Evolutionary conservation across 2,113 vertebrate species (phyloP).

Genomic region (Rhinolophus sinicus): DNA sequence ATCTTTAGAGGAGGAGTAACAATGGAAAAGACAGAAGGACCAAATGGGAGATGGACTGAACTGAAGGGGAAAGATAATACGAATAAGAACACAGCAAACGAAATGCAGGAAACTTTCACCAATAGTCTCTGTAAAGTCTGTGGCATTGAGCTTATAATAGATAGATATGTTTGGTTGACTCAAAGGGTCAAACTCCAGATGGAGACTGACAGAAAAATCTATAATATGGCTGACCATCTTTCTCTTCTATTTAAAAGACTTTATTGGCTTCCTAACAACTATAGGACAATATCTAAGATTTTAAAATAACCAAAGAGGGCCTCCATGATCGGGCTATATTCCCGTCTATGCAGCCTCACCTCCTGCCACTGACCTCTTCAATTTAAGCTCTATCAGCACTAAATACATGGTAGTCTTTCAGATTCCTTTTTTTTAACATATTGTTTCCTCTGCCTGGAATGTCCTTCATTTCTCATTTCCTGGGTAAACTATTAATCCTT

Average conservation of each 20-base stretch:
- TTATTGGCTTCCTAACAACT: neutral
- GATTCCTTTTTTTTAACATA: neutral
- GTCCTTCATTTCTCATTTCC: neutral
- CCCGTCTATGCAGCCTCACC: neutral
- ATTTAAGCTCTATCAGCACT: neutral
- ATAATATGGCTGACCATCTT: neutral
- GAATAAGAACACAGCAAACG: neutral
- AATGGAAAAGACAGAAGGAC: neutral
- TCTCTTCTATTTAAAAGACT: neutral
- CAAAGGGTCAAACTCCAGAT: neutral
- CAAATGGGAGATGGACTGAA: neutral
- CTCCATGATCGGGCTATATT: neutral
- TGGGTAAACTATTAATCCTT: neutral
- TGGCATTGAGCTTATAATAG: neutral
- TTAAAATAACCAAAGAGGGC: neutral
- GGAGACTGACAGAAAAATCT: neutral
- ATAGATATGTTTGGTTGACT: neutral
- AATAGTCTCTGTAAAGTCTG: neutral
- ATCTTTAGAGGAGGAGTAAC: neutral
- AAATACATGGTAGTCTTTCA: neutral
- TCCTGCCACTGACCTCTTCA: neutral
- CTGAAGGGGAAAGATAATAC: neutral
- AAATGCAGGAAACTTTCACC: neutral
- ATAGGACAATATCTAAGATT: neutral
- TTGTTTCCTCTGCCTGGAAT: neutral